Conservation (phyloP, 2,113 vertebrate genomes). For the rabbit (Oryctolagus cuniculus) region mOryCun1.1 NC_091435.1:144894501-144895000, state of each 20-base stretch:
- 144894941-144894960: not conserved
- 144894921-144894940: constrained; percentile 45
- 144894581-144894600: too few relatives aligned
- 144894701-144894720: too few relatives aligned
- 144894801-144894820: not conserved
- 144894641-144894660: too few relatives aligned
- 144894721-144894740: too few relatives aligned
- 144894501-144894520: too few relatives aligned
- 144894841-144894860: not conserved
- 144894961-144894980: constrained; percentile 28
- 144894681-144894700: too few relatives aligned
- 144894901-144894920: constrained; percentile 9
- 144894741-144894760: not conserved
- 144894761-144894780: constrained; percentile 19
- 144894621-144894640: too few relatives aligned
- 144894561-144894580: too few relatives aligned
- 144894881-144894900: constrained; percentile 1
- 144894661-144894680: too few relatives aligned
- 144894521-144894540: too few relatives aligned
- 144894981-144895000: not conserved
- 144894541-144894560: too few relatives aligned
- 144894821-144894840: not conserved
- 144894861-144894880: constrained; percentile 51
- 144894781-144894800: constrained; percentile 2
- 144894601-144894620: too few relatives aligned